A percentile compares a stretch with the other conserved stretches of the same genome.
These are phyloP conservation scores for Geopemphigus sp. DNA, from an alignment of 1,140 invertebrate species.

Conservation along the genomic window DNA sequence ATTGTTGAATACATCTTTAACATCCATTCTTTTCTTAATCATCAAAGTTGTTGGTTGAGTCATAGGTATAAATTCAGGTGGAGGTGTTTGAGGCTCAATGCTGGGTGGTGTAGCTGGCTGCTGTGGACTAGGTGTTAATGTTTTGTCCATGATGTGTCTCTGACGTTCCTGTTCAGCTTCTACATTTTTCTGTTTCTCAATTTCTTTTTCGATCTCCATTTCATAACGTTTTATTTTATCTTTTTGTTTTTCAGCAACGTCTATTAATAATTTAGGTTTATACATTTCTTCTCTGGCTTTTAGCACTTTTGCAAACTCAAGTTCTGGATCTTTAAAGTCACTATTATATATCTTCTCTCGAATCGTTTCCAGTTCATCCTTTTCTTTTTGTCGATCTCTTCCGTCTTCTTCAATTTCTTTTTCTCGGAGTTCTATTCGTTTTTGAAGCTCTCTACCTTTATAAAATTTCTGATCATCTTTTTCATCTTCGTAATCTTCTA, in stretches of 20 bases:
- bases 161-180: constrained; percentile 44
- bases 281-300: constrained; percentile 79
- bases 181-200: constrained; percentile 51
- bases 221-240: constrained; percentile 60
- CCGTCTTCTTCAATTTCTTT: constrained; percentile 89
- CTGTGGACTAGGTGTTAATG: constrained; percentile 17
- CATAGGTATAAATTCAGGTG: constrained; percentile 36
- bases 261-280: constrained; percentile 74
- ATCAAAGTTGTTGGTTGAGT: constrained; percentile 50
- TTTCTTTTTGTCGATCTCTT: constrained; percentile 84
- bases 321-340: constrained; percentile 70
- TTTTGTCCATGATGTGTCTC: constrained; percentile 34
- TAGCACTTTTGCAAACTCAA: constrained; percentile 76
- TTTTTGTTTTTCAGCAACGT: constrained; percentile 63
- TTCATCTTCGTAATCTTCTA: constrained; percentile 98
- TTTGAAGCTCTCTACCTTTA: constrained; percentile 85
- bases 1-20: constrained; percentile 87
- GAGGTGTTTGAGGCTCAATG: constrained; percentile 45
- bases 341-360: constrained; percentile 76
- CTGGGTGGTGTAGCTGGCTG: constrained; percentile 31
- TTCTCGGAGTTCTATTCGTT: constrained; percentile 83
- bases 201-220: constrained; percentile 56
- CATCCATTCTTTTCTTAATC: constrained; percentile 75
- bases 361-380: constrained; percentile 88
- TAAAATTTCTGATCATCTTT: constrained; percentile 95